These are phyloP conservation scores for Sympetrum striolatum DNA, from an alignment of 2,888 invertebrate genomes.

Conservation along the genomic window DNA sequence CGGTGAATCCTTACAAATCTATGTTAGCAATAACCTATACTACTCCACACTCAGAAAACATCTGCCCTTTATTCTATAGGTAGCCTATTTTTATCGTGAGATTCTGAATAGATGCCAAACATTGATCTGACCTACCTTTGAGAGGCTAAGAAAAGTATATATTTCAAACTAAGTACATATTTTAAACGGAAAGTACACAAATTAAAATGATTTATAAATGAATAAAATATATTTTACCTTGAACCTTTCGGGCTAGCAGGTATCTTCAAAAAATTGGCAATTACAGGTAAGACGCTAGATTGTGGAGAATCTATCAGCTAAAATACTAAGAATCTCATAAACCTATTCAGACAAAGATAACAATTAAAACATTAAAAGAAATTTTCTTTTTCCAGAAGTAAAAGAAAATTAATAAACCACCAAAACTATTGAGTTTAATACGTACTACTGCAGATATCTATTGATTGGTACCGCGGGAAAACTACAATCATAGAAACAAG, in stretches of 20 bases:
- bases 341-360: not conserved
- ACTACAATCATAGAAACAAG: not conserved
- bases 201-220: not conserved
- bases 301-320: not conserved
- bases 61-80: conserved; percentile 20
- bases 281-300: not conserved
- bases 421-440: not conserved
- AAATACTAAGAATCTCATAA: not conserved
- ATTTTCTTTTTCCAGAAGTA: not conserved
- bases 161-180: not conserved
- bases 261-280: not conserved
- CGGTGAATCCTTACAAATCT: not conserved
- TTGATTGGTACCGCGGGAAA: not conserved
- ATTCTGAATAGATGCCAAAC: conserved; percentile 19
- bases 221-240: not conserved
- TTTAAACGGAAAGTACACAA: not conserved
- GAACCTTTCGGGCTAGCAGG: not conserved
- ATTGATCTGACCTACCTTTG: not conserved
- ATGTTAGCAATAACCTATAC: not conserved
- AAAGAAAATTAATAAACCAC: not conserved
- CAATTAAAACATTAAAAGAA: not conserved
- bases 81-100: conserved; percentile 16
- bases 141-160: not conserved
- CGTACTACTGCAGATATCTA: not conserved
- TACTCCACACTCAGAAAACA: not conserved